Conservation (phyloP, 2,113 vertebrate genomes). For the Sardina pilchardus region DNA sequence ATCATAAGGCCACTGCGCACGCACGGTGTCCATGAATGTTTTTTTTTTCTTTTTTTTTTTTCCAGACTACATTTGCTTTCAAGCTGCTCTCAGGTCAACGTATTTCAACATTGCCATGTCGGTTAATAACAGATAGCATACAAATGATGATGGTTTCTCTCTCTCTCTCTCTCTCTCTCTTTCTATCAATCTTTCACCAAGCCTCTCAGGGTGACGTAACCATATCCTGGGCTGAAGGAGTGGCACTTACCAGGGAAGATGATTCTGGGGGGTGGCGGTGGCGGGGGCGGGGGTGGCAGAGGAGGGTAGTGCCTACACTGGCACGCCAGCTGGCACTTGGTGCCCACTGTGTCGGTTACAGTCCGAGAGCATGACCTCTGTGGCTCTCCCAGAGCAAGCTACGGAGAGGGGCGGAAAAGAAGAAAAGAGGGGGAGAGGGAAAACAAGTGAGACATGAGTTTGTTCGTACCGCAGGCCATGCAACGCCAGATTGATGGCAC, state of each 20-base stretch:
- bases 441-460: slow-evolving; percentile 15
- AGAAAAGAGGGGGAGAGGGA: slow-evolving; percentile 56
- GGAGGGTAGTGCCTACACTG: slow-evolving; percentile 83
- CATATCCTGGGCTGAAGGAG: slow-evolving; percentile 11
- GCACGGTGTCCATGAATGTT: not conserved
- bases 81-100: not conserved
- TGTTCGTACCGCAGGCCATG: not conserved
- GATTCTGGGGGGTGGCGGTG: slow-evolving; percentile 80
- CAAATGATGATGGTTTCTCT: not conserved
- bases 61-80: slow-evolving; percentile 1
- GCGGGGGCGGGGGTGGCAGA: slow-evolving; percentile 81
- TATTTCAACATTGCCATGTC: not conserved
- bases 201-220: not conserved
- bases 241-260: slow-evolving; percentile 75
- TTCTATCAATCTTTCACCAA: not conserved
- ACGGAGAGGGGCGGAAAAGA: slow-evolving; percentile 33
- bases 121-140: not conserved
- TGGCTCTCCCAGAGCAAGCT: slow-evolving; percentile 79
- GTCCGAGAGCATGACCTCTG: slow-evolving; percentile 82
- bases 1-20: not conserved
- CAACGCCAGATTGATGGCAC: not conserved
- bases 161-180: not conserved
- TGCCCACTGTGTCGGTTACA: slow-evolving; percentile 65
- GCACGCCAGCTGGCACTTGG: slow-evolving; percentile 79
- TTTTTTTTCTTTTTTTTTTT: not conserved